A percentile compares a stretch with the other conserved stretches of the same genome.
Conservation (phyloP, 2,113 vertebrate genomes). For the Rattus norvegicus region GRCr8 NC_086019.1:105935501-105936000, state of each 20-base stretch:
- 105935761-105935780: neutral
- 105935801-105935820: conserved; percentile 36
- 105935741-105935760: neutral
- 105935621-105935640: neutral
- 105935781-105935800: neutral
- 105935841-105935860: conserved; percentile 1
- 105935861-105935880: neutral
- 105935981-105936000: neutral
- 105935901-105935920: neutral
- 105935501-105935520: neutral
- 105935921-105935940: conserved; percentile 22
- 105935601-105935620: neutral
- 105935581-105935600: no score
- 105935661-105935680: neutral
- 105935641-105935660: neutral
- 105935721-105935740: neutral
- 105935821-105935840: conserved; percentile 40
- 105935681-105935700: neutral
- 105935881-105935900: neutral
- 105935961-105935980: neutral
- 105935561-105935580: neutral
- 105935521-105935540: neutral
- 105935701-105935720: no score
- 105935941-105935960: conserved; percentile 22
- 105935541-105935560: neutral